A percentile compares a stretch with the other conserved stretches of the same genome.
These are phyloP conservation scores for Orussus abietinus DNA, from an alignment of 1,140 invertebrate genomes.

Conservation along the genomic window DNA sequence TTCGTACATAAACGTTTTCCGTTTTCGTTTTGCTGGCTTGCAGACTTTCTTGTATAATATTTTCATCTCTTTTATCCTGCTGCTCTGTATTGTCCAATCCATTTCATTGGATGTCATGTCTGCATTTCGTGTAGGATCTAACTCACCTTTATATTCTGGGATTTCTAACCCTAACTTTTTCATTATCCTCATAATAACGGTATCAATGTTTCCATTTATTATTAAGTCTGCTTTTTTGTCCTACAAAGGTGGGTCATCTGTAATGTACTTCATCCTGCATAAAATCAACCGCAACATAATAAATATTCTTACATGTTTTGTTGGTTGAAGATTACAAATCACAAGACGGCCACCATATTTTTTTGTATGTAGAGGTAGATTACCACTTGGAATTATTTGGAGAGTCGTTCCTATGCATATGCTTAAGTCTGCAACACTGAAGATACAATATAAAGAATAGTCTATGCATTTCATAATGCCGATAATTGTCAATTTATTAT, in stretches of 20 bases:
- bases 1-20: constrained; percentile 49
- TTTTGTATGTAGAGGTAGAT: constrained; percentile 84
- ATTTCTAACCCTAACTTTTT: constrained; percentile 69
- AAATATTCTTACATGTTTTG: constrained; percentile 78
- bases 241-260: no score
- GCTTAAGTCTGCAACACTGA: constrained; percentile 83
- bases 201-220: constrained; percentile 87
- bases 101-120: constrained; percentile 40
- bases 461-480: constrained; percentile 12
- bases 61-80: constrained; percentile 54
- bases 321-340: constrained; percentile 95
- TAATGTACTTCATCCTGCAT: no score
- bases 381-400: constrained; percentile 96
- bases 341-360: constrained; percentile 87
- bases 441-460: constrained; percentile 29
- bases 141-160: constrained; percentile 62
- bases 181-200: constrained; percentile 74
- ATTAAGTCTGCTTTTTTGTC: constrained; percentile 89
- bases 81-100: constrained; percentile 61
- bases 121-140: constrained; percentile 65
- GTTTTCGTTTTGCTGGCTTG: constrained; percentile 49
- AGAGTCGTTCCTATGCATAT: constrained; percentile 94
- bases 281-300: no score
- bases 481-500: constrained; percentile 4
- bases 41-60: constrained; percentile 55